Evolutionary conservation across 2,113 vertebrate genomes (phyloP).

Genomic region (Actinemys pallida): DNA sequence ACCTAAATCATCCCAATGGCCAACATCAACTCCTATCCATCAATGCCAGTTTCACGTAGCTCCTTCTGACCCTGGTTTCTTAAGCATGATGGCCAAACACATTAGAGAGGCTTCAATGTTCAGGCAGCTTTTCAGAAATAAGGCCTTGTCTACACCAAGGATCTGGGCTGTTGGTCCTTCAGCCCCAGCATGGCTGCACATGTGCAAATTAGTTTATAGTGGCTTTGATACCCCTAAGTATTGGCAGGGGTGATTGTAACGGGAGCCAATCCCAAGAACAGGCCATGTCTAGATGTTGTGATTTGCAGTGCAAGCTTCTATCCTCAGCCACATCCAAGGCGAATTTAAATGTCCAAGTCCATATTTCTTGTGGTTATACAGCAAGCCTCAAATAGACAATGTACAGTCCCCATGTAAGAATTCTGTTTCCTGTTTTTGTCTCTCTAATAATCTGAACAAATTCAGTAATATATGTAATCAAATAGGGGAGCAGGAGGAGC

Average conservation of each 20-base stretch:
- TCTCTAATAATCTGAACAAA: conserved; percentile 22
- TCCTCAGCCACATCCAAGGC: not conserved
- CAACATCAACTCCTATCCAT: not conserved
- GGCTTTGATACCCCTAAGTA: not conserved
- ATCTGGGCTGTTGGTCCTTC: not conserved
- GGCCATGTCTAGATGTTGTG: not conserved
- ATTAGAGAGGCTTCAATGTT: not conserved
- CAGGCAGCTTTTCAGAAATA: not conserved
- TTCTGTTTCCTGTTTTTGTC: conserved; percentile 61
- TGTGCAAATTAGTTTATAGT: rapidly evolving
- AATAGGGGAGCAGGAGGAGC: conserved; percentile 26
- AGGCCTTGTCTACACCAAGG: not conserved
- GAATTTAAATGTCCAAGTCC: not conserved
- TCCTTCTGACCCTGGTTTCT: not conserved
- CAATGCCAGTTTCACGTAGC: not conserved
- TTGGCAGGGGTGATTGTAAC: not conserved
- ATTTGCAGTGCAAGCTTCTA: not conserved
- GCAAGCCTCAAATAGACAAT: not conserved
- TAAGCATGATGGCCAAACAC: not conserved
- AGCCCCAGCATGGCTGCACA: not conserved
- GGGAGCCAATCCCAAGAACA: not conserved
- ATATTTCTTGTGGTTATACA: not conserved
- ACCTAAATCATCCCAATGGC: not conserved
- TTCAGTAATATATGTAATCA: not conserved
- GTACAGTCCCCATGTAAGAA: not conserved